phyloP scores from a whole-genome alignment of 2,113 vertebrate species.

The Theristicus caerulescens region DNA sequence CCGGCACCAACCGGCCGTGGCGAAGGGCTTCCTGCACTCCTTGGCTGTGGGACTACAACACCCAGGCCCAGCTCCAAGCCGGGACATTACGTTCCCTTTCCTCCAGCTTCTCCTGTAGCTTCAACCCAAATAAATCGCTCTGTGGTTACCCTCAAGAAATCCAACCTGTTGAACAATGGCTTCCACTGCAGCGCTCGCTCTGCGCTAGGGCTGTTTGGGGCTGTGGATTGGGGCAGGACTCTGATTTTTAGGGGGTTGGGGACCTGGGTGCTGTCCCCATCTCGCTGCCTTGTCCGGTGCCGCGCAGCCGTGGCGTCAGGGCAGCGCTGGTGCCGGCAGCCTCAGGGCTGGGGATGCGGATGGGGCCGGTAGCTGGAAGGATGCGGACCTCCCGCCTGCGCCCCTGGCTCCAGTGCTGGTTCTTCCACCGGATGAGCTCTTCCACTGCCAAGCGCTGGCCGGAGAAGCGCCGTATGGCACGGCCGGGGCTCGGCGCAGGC shows the following conservation, averaged over 20 bases:
- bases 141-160: not conserved
- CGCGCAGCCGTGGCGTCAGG: fast-evolving
- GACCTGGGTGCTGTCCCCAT: not conserved
- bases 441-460: fast-evolving
- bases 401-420: not conserved
- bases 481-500: fast-evolving
- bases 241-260: not conserved
- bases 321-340: not conserved
- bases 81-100: fast-evolving
- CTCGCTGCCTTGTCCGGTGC: fast-evolving
- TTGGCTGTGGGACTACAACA: fast-evolving
- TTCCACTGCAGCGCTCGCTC: not conserved
- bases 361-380: not conserved
- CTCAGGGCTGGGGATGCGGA: not conserved
- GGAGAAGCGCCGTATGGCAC: not conserved
- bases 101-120: not conserved
- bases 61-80: not conserved
- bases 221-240: not conserved
- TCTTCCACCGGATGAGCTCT: not conserved
- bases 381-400: not conserved
- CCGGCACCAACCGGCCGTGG: fast-evolving
- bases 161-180: not conserved
- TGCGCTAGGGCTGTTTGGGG: fast-evolving
- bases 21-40: not conserved
- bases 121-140: not conserved